phyloP scores from a whole-genome alignment of 2,113 vertebrate genomes.

The Carassius gibelio region DNA sequence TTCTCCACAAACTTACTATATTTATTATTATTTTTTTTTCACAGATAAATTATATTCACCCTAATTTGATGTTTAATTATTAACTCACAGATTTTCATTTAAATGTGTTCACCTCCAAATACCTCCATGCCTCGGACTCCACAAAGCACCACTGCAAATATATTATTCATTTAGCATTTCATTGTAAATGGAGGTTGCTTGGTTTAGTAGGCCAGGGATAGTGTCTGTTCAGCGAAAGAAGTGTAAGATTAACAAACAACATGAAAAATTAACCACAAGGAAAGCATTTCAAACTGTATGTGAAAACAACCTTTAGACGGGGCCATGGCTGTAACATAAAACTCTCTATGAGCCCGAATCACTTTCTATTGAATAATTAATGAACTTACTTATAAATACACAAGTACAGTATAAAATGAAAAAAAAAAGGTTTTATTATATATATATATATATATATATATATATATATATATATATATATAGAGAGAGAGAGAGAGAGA shows the following conservation, averaged over 20 bases:
- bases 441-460: too few species aligned
- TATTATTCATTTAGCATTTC: constrained; percentile 31
- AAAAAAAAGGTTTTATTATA: too few species aligned
- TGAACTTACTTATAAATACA: too few species aligned
- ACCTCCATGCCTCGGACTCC: neutral
- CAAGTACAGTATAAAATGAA: too few species aligned
- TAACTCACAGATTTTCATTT: neutral
- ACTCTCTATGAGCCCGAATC: neutral
- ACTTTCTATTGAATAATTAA: neutral
- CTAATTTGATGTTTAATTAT: constrained; percentile 20
- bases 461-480: too few species aligned
- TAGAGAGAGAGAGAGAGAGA: too few species aligned
- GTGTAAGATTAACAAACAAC: constrained; percentile 19
- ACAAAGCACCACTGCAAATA: neutral
- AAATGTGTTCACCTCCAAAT: neutral
- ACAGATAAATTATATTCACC: neutral
- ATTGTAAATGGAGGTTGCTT: constrained; percentile 1
- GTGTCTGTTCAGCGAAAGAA: constrained; percentile 20
- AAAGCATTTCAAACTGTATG: constrained; percentile 19
- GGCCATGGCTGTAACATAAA: neutral
- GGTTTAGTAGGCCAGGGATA: constrained; percentile 28
- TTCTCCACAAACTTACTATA: constrained; percentile 2
- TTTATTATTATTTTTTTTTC: too few species aligned
- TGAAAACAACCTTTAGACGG: constrained; percentile 17
- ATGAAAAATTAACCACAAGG: constrained; percentile 29